Evolutionary conservation across 1,140 invertebrate species (phyloP), one percentile per base, ranked within the genome.

Genomic region (Pseudomyrmex cubaensis): DNA sequence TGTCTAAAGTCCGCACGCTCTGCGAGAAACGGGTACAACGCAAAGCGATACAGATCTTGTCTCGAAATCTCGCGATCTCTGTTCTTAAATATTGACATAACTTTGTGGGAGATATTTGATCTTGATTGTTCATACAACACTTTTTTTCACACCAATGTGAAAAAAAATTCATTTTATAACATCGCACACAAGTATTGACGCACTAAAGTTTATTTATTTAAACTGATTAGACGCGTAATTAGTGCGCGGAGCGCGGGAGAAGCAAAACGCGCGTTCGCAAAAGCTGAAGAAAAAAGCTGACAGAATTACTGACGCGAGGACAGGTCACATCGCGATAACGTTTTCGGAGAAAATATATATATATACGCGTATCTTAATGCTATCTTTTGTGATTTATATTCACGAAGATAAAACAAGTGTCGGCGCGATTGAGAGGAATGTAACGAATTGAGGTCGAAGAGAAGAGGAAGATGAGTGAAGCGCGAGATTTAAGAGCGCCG

Each of bases 321-420:
- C 25, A 25, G 66, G 48, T 48, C n/a, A 56, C 35, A n/a, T 54
- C 74, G 74, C 62, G 48, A 66, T 25, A 66, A 63, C 61, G 74
- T 77, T 77, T 77, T 77, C 74, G 25, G n/a, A 67, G 62, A 77
- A 77, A 77, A 77, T 77, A 77, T 77, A 48, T 35, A 35, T 35
- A 35, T 35, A 35, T 0, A 35, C 4, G 35, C 66, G 48, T 77
- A 62, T 66, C 44, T 77, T 77, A 77, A 77, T 77, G 50, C 62
- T 77, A 77, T 77, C 74, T 77, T 66, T 67, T 67, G 66, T 77
- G 74, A 77, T 77, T 77, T 77, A 35, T 35, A 77, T 77, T 77
- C 63, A 77, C 62, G 62, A 48, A 77, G 62, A 77, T 77, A 77
- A 77, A 77, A 77, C 62, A 77, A 77, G 74, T 66, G 17, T 48